A percentile compares a stretch with the other conserved stretches of the same genome.
phyloP scores from a whole-genome alignment of 2,888 invertebrate genomes.

The Harmothoe impar region DNA sequence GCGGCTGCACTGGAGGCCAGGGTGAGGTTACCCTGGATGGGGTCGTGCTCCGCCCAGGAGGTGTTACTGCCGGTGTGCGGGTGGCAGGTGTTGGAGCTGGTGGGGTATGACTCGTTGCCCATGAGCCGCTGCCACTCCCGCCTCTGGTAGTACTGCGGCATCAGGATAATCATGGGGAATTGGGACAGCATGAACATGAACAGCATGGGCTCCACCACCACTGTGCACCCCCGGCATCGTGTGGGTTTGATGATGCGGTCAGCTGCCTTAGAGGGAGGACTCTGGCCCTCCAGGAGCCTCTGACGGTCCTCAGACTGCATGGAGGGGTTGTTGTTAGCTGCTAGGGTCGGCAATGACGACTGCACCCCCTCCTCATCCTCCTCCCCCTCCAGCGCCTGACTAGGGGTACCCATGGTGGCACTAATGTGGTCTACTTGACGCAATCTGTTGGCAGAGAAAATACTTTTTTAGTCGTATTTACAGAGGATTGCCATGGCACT shows the following conservation, averaged over 20 bases:
- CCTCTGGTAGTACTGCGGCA: slow-evolving; percentile 62
- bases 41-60: neutral
- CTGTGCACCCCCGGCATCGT: slow-evolving; percentile 37
- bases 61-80: neutral
- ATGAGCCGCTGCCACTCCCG: slow-evolving; percentile 26
- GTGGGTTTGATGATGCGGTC: slow-evolving; percentile 30
- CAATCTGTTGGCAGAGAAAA: too few relatives aligned
- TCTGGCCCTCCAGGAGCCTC: neutral
- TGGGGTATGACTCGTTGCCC: slow-evolving; percentile 39
- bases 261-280: neutral
- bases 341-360: neutral
- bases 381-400: neutral
- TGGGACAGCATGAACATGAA: slow-evolving; percentile 53
- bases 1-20: slow-evolving; percentile 63
- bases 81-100: slow-evolving; percentile 47
- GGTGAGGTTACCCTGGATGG: slow-evolving; percentile 38
- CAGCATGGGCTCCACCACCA: slow-evolving; percentile 67
- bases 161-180: slow-evolving; percentile 63
- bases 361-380: neutral
- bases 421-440: too few relatives aligned
- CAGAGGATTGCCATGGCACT: too few relatives aligned
- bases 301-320: neutral
- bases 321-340: neutral
- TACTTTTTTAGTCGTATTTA: too few relatives aligned
- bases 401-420: neutral